phyloP scores from a whole-genome alignment of 2,888 invertebrate genomes.

The Chrysotoxum bicinctum region DNA sequence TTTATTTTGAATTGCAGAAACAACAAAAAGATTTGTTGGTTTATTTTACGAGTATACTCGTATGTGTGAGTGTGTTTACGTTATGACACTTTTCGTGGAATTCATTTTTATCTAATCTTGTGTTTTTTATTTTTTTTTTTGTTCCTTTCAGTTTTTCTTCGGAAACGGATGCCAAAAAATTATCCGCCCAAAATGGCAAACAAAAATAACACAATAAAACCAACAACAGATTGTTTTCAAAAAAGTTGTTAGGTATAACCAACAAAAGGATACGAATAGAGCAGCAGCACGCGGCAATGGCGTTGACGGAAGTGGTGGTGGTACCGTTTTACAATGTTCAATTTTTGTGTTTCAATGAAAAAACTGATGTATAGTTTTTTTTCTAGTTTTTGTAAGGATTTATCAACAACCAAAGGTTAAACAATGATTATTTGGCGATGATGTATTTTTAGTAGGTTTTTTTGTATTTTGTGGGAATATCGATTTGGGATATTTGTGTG shows the following conservation, averaged over 20 bases:
- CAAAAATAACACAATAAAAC: constrained; percentile 15
- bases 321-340: constrained; percentile 12
- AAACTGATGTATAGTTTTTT: neutral
- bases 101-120: constrained; percentile 34
- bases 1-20: constrained; percentile 22
- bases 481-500: neutral
- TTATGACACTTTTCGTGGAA: constrained; percentile 24
- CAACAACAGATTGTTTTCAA: constrained; percentile 28
- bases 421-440: constrained; percentile 58
- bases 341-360: constrained; percentile 32
- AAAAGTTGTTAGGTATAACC: constrained; percentile 21
- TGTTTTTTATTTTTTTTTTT: neutral
- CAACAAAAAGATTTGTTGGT: neutral
- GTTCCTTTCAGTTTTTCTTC: neutral
- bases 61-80: neutral
- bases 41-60: too few relatives aligned
- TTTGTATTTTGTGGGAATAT: neutral
- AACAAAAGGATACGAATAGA: constrained; percentile 11
- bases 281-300: constrained; percentile 12
- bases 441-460: constrained; percentile 18
- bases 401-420: constrained; percentile 52
- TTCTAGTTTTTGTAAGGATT: neutral
- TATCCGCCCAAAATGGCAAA: constrained; percentile 31
- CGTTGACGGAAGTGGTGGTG: constrained; percentile 2
- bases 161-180: constrained; percentile 54